Percentiles rank a stretch among this genome's conserved stretches.
Conservation (phyloP, 2,797 vertebrate species). For the Crypturellus tataupa region DNA sequence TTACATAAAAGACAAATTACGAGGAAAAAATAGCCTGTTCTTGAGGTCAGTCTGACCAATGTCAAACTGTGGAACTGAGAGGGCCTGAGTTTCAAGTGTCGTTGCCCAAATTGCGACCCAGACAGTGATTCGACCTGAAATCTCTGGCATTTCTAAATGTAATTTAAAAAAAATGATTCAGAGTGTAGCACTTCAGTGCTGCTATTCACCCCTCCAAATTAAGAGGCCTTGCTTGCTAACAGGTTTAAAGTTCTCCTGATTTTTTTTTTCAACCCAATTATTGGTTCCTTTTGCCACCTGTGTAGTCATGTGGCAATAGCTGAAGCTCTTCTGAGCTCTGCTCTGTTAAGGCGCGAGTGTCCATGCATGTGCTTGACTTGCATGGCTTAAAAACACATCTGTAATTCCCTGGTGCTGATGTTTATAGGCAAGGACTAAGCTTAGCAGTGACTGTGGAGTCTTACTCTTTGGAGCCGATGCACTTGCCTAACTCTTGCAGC, state of each 20-base stretch:
- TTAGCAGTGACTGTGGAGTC: not conserved
- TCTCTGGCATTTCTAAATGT: not conserved
- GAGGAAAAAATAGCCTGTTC: not conserved
- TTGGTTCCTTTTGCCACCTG: not conserved
- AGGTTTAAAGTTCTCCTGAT: not conserved
- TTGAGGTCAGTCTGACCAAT: not conserved
- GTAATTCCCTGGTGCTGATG: not conserved
- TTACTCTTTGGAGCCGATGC: not conserved
- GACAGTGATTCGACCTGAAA: not conserved
- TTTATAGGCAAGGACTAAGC: not conserved
- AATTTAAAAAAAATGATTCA: not conserved
- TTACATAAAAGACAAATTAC: not conserved
- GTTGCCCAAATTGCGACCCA: not conserved
- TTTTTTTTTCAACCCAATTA: not conserved
- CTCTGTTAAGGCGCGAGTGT: not conserved
- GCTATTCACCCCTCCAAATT: not conserved
- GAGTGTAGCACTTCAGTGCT: not conserved
- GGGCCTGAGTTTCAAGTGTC: not conserved
- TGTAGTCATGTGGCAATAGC: not conserved
- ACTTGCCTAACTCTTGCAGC: rapidly evolving
- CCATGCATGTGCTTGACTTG: not conserved
- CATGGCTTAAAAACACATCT: not conserved
- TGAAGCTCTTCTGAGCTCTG: not conserved
- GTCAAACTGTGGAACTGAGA: not conserved
- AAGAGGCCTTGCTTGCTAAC: not conserved